Conservation (phyloP, 2,113 vertebrate species). For the Synchiropus splendidus region DNA sequence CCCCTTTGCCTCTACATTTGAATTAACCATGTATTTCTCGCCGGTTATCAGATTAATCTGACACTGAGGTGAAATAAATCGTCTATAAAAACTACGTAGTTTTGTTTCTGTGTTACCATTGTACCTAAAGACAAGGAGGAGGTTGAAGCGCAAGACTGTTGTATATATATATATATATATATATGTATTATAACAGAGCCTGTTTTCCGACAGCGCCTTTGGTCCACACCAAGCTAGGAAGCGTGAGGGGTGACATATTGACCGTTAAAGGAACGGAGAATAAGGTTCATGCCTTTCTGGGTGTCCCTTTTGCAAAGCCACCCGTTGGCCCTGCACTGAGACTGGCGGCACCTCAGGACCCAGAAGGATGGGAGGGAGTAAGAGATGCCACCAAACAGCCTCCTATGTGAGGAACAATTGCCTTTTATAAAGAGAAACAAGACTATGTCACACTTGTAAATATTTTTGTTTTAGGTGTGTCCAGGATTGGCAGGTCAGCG, state of each 20-base stretch:
- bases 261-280: constrained; percentile 58
- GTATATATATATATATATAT: too few species aligned
- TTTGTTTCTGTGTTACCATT: too few species aligned
- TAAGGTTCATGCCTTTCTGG: constrained; percentile 67
- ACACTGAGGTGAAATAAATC: too few species aligned
- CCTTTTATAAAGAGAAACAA: not conserved
- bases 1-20: too few species aligned
- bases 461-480: constrained; percentile 51
- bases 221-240: constrained; percentile 51
- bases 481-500: too few species aligned
- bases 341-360: constrained; percentile 69
- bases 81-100: too few species aligned
- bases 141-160: too few species aligned
- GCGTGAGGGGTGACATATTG: constrained; percentile 39
- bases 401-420: constrained; percentile 58
- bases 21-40: too few species aligned
- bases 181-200: not conserved
- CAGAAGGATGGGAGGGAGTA: constrained; percentile 67
- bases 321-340: constrained; percentile 69
- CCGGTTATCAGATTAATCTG: too few species aligned
- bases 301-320: constrained; percentile 80
- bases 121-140: too few species aligned
- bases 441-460: not conserved
- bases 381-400: constrained; percentile 71
- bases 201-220: constrained; percentile 45